Evolutionary conservation across 2,888 invertebrate genomes (phyloP), one percentile per base, ranked within the genome.

Genomic region (Mythimna vitellina): DNA sequence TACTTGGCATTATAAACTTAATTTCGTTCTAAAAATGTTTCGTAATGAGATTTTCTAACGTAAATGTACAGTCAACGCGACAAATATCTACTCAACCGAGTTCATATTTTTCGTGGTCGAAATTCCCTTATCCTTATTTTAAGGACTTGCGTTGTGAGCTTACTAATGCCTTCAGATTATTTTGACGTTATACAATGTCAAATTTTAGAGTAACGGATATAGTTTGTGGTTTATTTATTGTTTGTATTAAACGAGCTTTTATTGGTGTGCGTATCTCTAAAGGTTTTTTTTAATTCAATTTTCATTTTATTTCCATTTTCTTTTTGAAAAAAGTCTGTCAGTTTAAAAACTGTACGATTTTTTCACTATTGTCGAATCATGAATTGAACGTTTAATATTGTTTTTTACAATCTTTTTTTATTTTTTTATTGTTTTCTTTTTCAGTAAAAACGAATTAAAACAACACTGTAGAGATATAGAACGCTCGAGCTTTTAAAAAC

Each of bases 81-180:
- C 71, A 85, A 81, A 71, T 81, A 70, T 80, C 51, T 78, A 63
- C 72, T 70, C 42, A 63, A 38, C 9, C 29, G 51, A 70, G 75
- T 83, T 73, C 56, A 61, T 73, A 65, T 81, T 73, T 62, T 71
- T 77, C 58, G 66, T 49, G 46, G 46, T 61, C 8, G 35, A 69
- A 65, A 22, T 58, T 69, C 76, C 72, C 76, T 68, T 79, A 63
- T 73, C 65, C 70, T 86, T 81, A 81, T 79, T 87, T 86, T 82
- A 87, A 85, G 80, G 80, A 83, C 81, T 89, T 90, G 85, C 80
- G 88, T 90, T 89, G 88, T 90, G 89, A 89, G 86, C 87, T 88
- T 89, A 86, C 73, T 69, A 64, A 79, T 81, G 85, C 86, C 86
- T 89, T 89, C 78, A 63, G 69, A 81, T 87, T 86, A 71, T 76